Base-by-base conservation (phyloP, 2,113 vertebrate genomes). In the Xiphophorus hellerii region DNA sequence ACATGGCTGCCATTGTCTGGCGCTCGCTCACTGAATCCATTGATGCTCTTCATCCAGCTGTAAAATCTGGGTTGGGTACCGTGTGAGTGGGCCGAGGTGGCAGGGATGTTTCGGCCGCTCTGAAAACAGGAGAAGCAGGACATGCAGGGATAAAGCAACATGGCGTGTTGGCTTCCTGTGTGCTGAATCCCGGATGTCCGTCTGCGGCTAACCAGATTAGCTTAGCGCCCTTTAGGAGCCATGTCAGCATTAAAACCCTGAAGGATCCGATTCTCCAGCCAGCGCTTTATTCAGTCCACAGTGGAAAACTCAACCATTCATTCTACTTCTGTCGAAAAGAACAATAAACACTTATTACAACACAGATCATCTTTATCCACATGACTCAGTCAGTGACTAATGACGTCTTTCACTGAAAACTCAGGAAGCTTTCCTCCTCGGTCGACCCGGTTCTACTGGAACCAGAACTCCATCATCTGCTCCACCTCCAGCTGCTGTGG, bases 11-110 rank as follows among this genome's bases (percentile, higher is more conserved):
- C 70, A 89, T 93, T 94, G 91, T 93, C 88, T 89, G 83, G 73
- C 79, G 60, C 73, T 76, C 73, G 79, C 83, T 92, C 90, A 92
- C 79, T 93, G 90, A 81, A 78, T 74, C 91, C 82, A 94, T 94
- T 95, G 91, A 94, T 86, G 83, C 83, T 91, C 89, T 93, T 93
- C 92, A 93, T 89, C 93, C 93, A 93, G 90, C 93, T 94, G 93
- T 93, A 92, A 93, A 94, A 94, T 94, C 78, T 89, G 88, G 81
- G 90, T 79, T 78, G 80, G 67, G 65, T 72, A 73, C 78, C 71
- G 77, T 76, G 76, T 85, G 71, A 74, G 66, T 73, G 64, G 66
- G 64, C 66, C 35, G 22, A n/a, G 64, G 30, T 70, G 62, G 22
- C 33, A 62, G 44, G 44, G 62, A 71, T 30, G 30, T 62, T 72